Evolutionary conservation across 2,113 vertebrate species (phyloP).

Genomic region (Mormoops blainvillei): DNA sequence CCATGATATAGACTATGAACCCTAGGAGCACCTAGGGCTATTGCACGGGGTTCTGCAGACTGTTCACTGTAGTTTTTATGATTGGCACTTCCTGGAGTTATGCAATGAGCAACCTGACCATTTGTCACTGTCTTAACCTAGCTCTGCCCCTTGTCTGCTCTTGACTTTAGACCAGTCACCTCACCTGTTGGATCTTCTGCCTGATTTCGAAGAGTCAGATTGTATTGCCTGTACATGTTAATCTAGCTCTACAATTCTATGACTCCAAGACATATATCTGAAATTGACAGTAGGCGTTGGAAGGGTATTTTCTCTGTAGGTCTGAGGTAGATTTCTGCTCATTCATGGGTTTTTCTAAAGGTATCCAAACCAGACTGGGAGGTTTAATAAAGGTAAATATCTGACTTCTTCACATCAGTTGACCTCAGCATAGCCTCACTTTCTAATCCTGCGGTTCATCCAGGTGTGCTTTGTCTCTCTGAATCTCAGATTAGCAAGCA

Average conservation of each 20-base stretch:
- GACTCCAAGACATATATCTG: not conserved
- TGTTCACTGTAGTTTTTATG: not conserved
- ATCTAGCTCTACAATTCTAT: not conserved
- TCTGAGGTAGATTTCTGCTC: not conserved
- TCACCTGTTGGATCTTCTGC: not conserved
- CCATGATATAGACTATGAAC: not conserved
- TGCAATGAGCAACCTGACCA: not conserved
- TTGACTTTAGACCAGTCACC: not conserved
- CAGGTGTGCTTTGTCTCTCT: conserved; percentile 6
- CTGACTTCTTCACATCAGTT: not conserved
- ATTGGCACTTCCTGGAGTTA: not conserved
- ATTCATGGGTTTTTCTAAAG: not conserved
- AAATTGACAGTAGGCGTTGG: not conserved
- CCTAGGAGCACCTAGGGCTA: not conserved
- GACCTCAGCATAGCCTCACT: not conserved
- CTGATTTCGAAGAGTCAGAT: not conserved
- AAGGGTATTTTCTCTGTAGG: not conserved
- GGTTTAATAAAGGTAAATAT: not conserved
- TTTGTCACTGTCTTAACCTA: not conserved
- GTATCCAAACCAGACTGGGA: not conserved
- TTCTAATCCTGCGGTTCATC: not conserved
- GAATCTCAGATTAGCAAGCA: conserved; percentile 14
- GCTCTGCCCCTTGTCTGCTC: not conserved
- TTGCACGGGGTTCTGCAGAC: not conserved
- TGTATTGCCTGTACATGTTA: not conserved